These are phyloP conservation scores for Lepilemur ruficaudatus DNA, from an alignment of 2,797 vertebrate species.

Conservation along the genomic window DNA sequence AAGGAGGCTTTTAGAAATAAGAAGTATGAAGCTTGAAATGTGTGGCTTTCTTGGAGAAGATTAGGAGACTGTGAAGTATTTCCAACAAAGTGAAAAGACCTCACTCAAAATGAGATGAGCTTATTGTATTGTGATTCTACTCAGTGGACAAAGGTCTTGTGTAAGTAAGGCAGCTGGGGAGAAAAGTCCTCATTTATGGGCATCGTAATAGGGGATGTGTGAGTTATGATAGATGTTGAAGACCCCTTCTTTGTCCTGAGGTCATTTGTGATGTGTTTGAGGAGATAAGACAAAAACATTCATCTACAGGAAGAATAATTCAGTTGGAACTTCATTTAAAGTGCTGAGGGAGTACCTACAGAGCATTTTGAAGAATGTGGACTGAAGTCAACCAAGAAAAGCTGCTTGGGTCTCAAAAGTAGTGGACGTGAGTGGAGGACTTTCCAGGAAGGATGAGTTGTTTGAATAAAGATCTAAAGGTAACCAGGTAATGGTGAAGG, in stretches of 20 bases:
- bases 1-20: neutral
- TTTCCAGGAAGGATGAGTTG: neutral
- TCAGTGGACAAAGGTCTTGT: neutral
- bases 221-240: neutral
- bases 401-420: neutral
- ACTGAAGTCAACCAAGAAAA: neutral
- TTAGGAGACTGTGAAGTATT: neutral
- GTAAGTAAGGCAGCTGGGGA: slow-evolving; percentile 1
- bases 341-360: neutral
- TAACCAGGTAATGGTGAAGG: neutral
- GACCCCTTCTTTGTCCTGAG: neutral
- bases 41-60: slow-evolving; percentile 12
- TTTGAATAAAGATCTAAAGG: neutral
- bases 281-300: neutral
- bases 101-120: neutral
- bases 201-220: neutral
- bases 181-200: neutral
- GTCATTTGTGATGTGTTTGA: slow-evolving; percentile 14
- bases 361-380: neutral
- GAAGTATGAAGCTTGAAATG: neutral
- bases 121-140: neutral
- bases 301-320: neutral
- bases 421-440: neutral
- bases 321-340: neutral
- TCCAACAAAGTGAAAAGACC: neutral